Conservation (phyloP, 2,113 vertebrate genomes). For the Neoarius graeffei region DNA sequence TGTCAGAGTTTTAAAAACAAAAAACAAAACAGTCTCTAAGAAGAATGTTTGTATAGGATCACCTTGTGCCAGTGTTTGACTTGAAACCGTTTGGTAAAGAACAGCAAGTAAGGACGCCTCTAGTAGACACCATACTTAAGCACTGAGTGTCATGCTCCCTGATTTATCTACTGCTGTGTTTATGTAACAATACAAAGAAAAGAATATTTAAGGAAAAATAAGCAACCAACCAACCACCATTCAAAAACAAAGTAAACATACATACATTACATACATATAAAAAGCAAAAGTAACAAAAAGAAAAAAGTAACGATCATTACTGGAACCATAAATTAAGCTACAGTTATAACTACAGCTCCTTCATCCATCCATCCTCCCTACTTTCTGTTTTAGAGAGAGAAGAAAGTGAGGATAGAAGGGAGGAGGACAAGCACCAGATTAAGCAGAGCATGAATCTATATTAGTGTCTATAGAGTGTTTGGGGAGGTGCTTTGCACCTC, state of each 20-base stretch:
- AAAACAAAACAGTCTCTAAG: neutral
- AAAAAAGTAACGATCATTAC: constrained; percentile 41
- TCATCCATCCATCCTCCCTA: constrained; percentile 9
- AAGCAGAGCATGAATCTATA: constrained; percentile 47
- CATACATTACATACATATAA: constrained; percentile 25
- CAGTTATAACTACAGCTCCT: constrained; percentile 40
- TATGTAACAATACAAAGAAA: constrained; percentile 21
- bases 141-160: constrained; percentile 39
- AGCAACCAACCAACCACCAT: constrained; percentile 13
- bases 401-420: constrained; percentile 38
- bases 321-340: constrained; percentile 54
- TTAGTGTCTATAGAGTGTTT: constrained; percentile 51
- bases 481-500: neutral
- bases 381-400: constrained; percentile 32
- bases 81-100: constrained; percentile 3
- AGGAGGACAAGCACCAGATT: constrained; percentile 52
- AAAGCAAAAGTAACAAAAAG: constrained; percentile 35
- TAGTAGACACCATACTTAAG: constrained; percentile 16
- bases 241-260: constrained; percentile 28
- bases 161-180: constrained; percentile 41
- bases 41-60: neutral
- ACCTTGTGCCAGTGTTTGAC: constrained; percentile 32
- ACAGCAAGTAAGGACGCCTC: constrained; percentile 2
- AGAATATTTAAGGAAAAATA: constrained; percentile 5
- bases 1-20: neutral